Percentiles rank a stretch among this genome's conserved stretches.
phyloP scores from a whole-genome alignment of 1,140 invertebrate genomes.

The Diplogasteroides magnus region DNA sequence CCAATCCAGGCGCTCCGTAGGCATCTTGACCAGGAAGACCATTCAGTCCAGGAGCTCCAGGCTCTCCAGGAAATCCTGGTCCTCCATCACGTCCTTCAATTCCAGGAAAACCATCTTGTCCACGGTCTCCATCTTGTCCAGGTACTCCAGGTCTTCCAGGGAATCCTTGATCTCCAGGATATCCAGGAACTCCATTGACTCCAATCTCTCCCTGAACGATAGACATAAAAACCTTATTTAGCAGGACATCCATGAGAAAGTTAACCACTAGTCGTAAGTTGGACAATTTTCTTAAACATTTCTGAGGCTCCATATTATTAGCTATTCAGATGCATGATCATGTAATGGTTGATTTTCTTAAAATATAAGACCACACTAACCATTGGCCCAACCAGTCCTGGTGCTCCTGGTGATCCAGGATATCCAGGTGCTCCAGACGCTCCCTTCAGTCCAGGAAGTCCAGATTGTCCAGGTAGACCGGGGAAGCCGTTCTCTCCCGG shows the following conservation, averaged over 20 bases:
- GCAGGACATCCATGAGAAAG: too few relatives aligned
- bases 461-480: constrained; percentile 32
- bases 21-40: constrained; percentile 29
- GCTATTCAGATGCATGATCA: constrained; percentile 21
- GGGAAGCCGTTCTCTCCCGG: constrained; percentile 30
- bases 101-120: constrained; percentile 33
- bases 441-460: constrained; percentile 33
- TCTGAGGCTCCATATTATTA: too few relatives aligned
- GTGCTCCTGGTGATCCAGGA: constrained; percentile 25
- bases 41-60: constrained; percentile 33
- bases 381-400: constrained; percentile 23
- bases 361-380: constrained; percentile 13
- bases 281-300: too few relatives aligned
- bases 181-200: constrained; percentile 28
- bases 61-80: constrained; percentile 31
- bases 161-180: constrained; percentile 31
- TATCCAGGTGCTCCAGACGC: constrained; percentile 26
- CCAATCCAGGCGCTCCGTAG: constrained; percentile 21
- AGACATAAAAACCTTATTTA: constrained; percentile 14
- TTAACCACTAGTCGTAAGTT: too few relatives aligned
- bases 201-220: constrained; percentile 30
- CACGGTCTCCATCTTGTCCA: constrained; percentile 31
- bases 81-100: constrained; percentile 33
- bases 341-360: constrained; percentile 23
- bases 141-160: constrained; percentile 30